These are phyloP conservation scores for Ditula angustiorana DNA, from an alignment of 2,888 invertebrate genomes.

Conservation along the genomic window DNA sequence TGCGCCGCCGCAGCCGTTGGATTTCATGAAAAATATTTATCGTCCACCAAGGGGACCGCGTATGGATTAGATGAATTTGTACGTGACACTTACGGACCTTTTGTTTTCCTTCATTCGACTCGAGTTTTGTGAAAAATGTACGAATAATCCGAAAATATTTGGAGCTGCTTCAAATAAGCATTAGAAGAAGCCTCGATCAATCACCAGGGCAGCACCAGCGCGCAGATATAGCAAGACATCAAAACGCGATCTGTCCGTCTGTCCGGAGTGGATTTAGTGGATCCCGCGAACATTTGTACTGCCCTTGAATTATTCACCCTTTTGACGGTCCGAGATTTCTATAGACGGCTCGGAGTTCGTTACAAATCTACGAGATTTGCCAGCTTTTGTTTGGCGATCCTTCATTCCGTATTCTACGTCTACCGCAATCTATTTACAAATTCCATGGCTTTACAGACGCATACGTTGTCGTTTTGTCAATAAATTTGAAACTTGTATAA, in stretches of 20 bases:
- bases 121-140: constrained; percentile 10
- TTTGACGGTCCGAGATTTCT: constrained; percentile 56
- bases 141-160: constrained; percentile 1
- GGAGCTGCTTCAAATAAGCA: constrained; percentile 17
- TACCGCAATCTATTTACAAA: constrained; percentile 20
- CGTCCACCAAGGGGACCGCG: constrained; percentile 64
- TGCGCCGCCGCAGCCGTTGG: constrained; percentile 71
- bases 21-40: constrained; percentile 84
- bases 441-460: not conserved
- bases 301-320: constrained; percentile 76
- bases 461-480: constrained; percentile 10
- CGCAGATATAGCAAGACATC: constrained; percentile 56
- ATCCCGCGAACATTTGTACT: constrained; percentile 62
- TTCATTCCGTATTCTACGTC: constrained; percentile 27
- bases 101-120: constrained; percentile 21
- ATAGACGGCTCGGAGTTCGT: constrained; percentile 50
- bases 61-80: constrained; percentile 80
- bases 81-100: constrained; percentile 63
- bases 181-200: constrained; percentile 50
- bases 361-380: constrained; percentile 59
- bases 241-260: constrained; percentile 60
- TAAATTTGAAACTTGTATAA: constrained; percentile 21
- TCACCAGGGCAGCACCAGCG: constrained; percentile 51
- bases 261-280: constrained; percentile 70
- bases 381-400: constrained; percentile 35